A percentile compares a stretch with the other conserved stretches of the same genome.
These are phyloP conservation scores for Conops quadrifasciatus DNA, from an alignment of 2,888 invertebrate genomes.

Conservation along the genomic window DNA sequence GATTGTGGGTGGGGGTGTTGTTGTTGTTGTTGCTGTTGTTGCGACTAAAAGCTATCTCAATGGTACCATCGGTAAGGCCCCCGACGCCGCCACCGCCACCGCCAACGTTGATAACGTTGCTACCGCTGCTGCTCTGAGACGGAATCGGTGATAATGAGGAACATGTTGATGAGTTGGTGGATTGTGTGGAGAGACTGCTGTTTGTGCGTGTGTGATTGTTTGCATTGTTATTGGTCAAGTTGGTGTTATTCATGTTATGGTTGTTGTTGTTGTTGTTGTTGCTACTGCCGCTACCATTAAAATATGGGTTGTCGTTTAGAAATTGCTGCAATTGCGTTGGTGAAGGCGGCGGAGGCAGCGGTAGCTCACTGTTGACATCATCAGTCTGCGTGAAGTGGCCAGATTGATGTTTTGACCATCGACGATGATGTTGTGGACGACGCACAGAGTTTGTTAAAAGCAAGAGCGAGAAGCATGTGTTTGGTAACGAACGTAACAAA, in stretches of 20 bases:
- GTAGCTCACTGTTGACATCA: constrained; percentile 53
- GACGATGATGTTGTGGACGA: too few species aligned
- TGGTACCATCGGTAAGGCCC: too few species aligned
- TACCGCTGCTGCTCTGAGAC: constrained; percentile 46
- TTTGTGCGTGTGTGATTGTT: constrained; percentile 60
- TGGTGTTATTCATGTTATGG: constrained; percentile 41
- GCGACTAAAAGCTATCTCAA: constrained; percentile 45
- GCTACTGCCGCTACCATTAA: constrained; percentile 41
- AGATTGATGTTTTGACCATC: constrained; percentile 25
- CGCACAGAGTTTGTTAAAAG: constrained; percentile 27
- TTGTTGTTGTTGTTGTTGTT: constrained; percentile 41
- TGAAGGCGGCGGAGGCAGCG: constrained; percentile 62
- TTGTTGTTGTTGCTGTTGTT: constrained; percentile 43
- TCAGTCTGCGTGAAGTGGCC: constrained; percentile 36
- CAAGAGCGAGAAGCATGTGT: constrained; percentile 6
- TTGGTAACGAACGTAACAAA: constrained; percentile 27
- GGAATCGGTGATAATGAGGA: constrained; percentile 56
- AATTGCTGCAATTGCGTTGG: constrained; percentile 62
- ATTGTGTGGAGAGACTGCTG: constrained; percentile 62
- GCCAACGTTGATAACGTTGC: constrained; percentile 42
- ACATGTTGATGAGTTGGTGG: constrained; percentile 51
- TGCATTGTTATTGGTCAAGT: constrained; percentile 38
- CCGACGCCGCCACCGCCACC: constrained; percentile 39
- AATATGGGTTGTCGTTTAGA: constrained; percentile 47
- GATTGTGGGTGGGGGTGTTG: constrained; percentile 43